Percentiles rank a stretch among this genome's conserved stretches.
Evolutionary conservation across 23 tunicate species (phyloP).

Genomic region (Phallusia fumigata): DNA sequence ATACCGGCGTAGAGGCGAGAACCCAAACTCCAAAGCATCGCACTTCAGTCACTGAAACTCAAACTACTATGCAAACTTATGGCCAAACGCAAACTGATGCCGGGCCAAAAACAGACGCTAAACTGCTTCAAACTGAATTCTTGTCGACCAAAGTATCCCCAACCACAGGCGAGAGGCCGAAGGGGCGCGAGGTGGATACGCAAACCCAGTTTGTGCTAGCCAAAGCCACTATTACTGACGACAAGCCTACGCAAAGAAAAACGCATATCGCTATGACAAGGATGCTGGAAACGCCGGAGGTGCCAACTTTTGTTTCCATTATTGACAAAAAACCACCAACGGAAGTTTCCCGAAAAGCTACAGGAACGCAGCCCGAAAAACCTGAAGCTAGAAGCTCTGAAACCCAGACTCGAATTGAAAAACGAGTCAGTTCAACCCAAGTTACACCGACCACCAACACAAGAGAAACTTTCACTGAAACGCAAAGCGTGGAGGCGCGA

Average conservation of each 20-base stretch:
- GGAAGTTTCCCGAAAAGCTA: neutral
- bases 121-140: constrained; percentile 13
- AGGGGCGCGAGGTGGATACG: neutral
- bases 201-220: neutral
- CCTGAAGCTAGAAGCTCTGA: neutral
- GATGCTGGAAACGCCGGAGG: neutral
- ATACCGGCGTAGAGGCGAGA: neutral
- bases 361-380: neutral
- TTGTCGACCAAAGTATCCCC: neutral
- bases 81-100: constrained; percentile 22
- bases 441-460: neutral
- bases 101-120: neutral
- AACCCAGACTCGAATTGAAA: neutral
- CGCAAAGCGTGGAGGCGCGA: constrained; percentile 15
- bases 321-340: neutral
- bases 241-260: neutral
- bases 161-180: neutral
- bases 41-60: neutral
- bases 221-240: neutral
- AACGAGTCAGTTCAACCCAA: constrained; percentile 16
- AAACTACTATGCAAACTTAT: constrained; percentile 12
- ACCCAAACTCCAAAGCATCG: neutral
- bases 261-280: neutral
- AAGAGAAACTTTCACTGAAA: neutral
- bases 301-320: neutral